Conservation (phyloP, 2,888 invertebrate genomes). For the Caenorhabditis virilis region DNA sequence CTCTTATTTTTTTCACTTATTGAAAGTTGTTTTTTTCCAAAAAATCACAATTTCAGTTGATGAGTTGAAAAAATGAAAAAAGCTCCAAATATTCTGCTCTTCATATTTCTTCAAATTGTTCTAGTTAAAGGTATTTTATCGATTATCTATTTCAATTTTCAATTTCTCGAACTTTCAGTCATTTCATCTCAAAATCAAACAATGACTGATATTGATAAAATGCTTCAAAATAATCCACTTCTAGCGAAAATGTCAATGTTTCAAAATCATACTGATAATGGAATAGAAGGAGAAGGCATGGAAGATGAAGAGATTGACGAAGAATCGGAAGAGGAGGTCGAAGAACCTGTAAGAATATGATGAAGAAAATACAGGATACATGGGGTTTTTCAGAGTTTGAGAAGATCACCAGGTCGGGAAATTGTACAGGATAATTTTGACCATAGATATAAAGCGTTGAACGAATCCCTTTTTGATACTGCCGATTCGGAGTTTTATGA, state of each 20-base stretch:
- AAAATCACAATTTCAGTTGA: too few relatives aligned
- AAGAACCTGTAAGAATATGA: conserved; percentile 6
- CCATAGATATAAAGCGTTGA: conserved; percentile 13
- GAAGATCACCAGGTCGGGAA: conserved; percentile 11
- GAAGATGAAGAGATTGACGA: not conserved
- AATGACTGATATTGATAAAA: conserved; percentile 5
- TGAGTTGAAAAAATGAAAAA: too few relatives aligned
- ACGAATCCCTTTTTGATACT: conserved; percentile 11
- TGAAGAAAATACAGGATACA: conserved; percentile 3
- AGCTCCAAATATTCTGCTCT: too few relatives aligned
- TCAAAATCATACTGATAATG: too few relatives aligned
- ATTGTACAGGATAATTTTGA: conserved; percentile 25
- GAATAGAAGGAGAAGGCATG: not conserved
- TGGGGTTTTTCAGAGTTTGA: conserved; percentile 25
- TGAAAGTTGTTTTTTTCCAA: too few relatives aligned
- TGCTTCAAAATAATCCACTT: conserved; percentile 20
- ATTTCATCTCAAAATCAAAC: not conserved
- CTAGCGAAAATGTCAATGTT: conserved; percentile 30
- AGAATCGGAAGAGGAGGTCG: conserved; percentile 6
- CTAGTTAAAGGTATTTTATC: not conserved
- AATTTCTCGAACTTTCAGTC: not conserved
- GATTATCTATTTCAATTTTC: not conserved
- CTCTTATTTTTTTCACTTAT: too few relatives aligned
- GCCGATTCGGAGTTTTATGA: conserved; percentile 16
- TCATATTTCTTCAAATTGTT: too few relatives aligned